These are phyloP conservation scores for Catocala fraxini DNA, from an alignment of 2,888 invertebrate genomes.

Conservation along the genomic window DNA sequence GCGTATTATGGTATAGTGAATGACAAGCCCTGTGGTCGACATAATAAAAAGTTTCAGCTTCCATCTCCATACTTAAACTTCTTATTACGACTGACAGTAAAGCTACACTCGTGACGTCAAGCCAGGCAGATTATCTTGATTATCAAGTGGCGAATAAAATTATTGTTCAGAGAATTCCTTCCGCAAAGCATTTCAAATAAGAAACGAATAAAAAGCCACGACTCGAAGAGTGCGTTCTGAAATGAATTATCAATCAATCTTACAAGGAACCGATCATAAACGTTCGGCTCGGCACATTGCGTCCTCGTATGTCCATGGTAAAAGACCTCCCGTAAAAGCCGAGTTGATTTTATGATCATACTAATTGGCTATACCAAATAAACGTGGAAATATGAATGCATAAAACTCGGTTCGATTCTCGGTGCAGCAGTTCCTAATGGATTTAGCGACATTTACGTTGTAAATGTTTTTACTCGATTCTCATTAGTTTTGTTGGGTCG, in stretches of 20 bases:
- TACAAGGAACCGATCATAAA: constrained; percentile 11
- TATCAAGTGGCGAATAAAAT: background rate
- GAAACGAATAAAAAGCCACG: constrained; percentile 1
- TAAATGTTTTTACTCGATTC: constrained; percentile 42
- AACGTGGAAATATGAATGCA: constrained; percentile 72
- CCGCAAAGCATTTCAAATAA: background rate
- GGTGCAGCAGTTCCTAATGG: constrained; percentile 53
- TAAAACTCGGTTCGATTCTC: constrained; percentile 56
- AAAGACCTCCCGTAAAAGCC: constrained; percentile 74
- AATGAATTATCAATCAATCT: constrained; percentile 10
- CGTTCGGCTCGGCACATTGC: constrained; percentile 40
- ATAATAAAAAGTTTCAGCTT: too few relatives aligned
- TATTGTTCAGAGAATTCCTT: background rate
- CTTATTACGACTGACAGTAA: too few relatives aligned
- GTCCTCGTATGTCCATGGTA: constrained; percentile 49
- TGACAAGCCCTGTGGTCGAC: background rate
- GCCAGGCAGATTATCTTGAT: too few relatives aligned
- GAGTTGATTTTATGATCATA: constrained; percentile 70
- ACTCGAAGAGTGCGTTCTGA: constrained; percentile 1
- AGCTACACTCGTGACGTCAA: too few relatives aligned
- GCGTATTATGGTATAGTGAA: background rate
- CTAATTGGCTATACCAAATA: constrained; percentile 81
- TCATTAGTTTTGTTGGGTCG: constrained; percentile 43
- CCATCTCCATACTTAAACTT: too few relatives aligned
- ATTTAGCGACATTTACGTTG: constrained; percentile 54